Evolutionary conservation across 2,113 vertebrate species (phyloP).

Genomic region (Pogona vitticeps): DNA sequence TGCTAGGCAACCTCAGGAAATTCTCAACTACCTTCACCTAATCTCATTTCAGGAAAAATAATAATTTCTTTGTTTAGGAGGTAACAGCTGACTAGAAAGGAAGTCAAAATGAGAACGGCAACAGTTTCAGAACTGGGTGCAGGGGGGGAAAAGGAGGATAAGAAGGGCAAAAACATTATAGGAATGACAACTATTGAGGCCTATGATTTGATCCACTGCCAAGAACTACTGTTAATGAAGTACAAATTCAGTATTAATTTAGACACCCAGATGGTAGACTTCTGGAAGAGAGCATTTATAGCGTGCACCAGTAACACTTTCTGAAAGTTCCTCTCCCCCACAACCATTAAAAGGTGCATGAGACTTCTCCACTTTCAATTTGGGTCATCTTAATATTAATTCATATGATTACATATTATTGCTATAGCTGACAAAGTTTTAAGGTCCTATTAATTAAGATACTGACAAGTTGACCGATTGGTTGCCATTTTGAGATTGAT

Average conservation of each 20-base stretch:
- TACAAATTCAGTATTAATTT: neutral
- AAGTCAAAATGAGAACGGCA: neutral
- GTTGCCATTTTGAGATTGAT: too few species aligned
- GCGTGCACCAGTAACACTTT: neutral
- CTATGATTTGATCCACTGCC: neutral
- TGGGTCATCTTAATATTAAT: too few species aligned
- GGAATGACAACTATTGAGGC: neutral
- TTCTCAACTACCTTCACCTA: neutral
- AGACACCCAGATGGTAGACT: too few species aligned
- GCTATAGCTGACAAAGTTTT: too few species aligned
- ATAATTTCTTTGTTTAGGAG: conserved; percentile 2
- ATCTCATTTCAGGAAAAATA: neutral
- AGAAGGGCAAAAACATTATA: neutral
- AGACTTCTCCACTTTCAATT: neutral
- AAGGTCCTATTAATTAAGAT: too few species aligned
- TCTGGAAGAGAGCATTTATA: neutral
- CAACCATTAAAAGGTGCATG: neutral
- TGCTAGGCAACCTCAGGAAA: conserved; percentile 12
- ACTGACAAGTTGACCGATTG: too few species aligned
- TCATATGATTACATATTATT: too few species aligned
- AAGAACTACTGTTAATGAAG: neutral
- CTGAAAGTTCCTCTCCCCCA: too few species aligned
- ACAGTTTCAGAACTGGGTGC: neutral
- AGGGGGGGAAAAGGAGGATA: neutral
- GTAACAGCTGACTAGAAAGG: neutral